Conservation (phyloP, 1,140 invertebrate species). For the Gonatopus flavifemur region DNA sequence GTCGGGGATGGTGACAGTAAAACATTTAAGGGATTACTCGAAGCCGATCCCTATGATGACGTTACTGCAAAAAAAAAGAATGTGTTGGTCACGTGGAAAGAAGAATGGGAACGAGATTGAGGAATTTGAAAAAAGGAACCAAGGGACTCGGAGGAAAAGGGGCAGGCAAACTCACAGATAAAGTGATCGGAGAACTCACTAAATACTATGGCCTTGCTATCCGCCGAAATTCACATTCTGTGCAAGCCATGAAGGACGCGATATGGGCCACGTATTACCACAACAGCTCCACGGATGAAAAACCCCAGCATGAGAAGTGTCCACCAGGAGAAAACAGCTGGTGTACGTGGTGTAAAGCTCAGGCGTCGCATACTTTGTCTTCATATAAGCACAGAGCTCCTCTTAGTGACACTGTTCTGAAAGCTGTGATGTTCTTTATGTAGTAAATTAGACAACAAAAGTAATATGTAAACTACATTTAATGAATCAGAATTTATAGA, state of each 20-base stretch:
- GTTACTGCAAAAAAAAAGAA: constrained; percentile 2
- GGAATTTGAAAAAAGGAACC: neutral
- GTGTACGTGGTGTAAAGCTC: no score
- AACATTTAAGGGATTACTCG: neutral
- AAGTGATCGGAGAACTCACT: constrained; percentile 30
- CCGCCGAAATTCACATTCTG: constrained; percentile 4
- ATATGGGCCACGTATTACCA: constrained; percentile 5
- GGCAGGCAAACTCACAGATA: constrained; percentile 26
- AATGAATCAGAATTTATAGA: no score
- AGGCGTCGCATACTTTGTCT: no score
- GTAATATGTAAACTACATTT: no score
- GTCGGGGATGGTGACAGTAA: constrained; percentile 4
- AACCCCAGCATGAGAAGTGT: no score
- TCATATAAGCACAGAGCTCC: no score
- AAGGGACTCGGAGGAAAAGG: constrained; percentile 4
- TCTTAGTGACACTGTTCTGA: no score
- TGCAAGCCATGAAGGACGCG: neutral
- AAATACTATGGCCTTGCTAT: constrained; percentile 23
- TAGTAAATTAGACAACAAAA: no score
- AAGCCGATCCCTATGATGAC: neutral
- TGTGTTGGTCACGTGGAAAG: neutral
- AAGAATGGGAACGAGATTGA: neutral
- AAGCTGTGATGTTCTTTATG: no score
- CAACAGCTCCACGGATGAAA: neutral
- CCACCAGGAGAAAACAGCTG: no score